Evolutionary conservation across 2,888 invertebrate genomes (phyloP).

Genomic region (Therioaphis trifolii): DNA sequence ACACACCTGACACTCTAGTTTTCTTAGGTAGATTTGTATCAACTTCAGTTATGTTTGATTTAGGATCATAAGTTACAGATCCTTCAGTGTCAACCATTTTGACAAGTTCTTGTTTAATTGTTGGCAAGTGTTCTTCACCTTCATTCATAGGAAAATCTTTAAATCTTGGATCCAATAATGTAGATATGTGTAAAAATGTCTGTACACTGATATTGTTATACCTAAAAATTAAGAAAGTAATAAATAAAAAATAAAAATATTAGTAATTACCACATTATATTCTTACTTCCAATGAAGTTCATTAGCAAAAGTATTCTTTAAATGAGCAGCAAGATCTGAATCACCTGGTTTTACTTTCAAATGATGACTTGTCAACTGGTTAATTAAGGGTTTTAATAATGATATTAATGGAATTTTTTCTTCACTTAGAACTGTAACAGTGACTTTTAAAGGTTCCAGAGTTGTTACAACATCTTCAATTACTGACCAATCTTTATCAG

Average conservation of each 20-base stretch:
- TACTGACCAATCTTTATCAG: conserved; percentile 69
- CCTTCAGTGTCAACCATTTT: conserved; percentile 69
- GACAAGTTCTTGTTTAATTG: conserved; percentile 66
- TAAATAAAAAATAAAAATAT: neutral
- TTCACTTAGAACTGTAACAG: conserved; percentile 71
- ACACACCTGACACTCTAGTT: conserved; percentile 68
- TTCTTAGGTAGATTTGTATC: conserved; percentile 67
- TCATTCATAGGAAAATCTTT: conserved; percentile 70
- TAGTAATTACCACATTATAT: neutral
- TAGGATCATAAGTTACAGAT: conserved; percentile 34
- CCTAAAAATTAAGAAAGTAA: conserved; percentile 66
- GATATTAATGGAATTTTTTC: conserved; percentile 71
- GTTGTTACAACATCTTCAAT: conserved; percentile 70
- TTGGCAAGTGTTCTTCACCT: conserved; percentile 56
- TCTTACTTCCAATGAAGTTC: conserved; percentile 57
- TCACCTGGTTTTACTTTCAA: conserved; percentile 69
- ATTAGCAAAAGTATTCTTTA: conserved; percentile 68
- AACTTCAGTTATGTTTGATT: conserved; percentile 17
- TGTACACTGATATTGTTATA: conserved; percentile 69
- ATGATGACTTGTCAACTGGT: conserved; percentile 70
- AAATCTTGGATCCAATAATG: conserved; percentile 71
- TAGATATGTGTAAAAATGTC: conserved; percentile 70
- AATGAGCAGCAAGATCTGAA: conserved; percentile 68
- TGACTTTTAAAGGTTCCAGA: conserved; percentile 71
- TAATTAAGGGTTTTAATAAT: conserved; percentile 71